Conservation (phyloP, 2,888 invertebrate genomes). For the Zhuqinia jingwanae region DNA sequence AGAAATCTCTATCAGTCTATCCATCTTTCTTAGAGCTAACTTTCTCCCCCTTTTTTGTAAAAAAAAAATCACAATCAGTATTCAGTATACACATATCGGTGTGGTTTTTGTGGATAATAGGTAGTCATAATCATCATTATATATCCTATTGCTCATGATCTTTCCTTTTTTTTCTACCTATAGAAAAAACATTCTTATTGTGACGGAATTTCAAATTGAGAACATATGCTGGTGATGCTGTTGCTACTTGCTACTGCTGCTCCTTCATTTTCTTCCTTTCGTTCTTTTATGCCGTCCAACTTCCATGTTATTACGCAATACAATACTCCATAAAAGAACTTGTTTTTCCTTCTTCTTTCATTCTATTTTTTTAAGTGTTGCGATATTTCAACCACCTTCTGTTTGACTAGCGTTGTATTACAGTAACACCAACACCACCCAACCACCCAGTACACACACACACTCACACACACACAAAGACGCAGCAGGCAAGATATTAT, state of each 20-base stretch:
- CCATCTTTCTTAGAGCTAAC: too few relatives aligned
- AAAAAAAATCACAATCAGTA: background rate
- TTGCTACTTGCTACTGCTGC: too few relatives aligned
- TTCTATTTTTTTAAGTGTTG: too few relatives aligned
- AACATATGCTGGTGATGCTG: constrained; percentile 57
- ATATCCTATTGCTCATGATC: constrained; percentile 39
- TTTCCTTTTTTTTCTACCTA: background rate
- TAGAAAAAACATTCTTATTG: background rate
- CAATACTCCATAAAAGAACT: too few relatives aligned
- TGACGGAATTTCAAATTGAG: constrained; percentile 60
- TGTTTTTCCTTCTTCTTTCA: too few relatives aligned
- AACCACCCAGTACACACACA: too few relatives aligned
- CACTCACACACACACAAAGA: too few relatives aligned
- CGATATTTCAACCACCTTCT: constrained; percentile 20
- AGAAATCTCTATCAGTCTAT: too few relatives aligned
- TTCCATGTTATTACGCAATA: background rate
- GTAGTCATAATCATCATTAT: constrained; percentile 29
- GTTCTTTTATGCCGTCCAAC: constrained; percentile 9
- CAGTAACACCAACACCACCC: too few relatives aligned
- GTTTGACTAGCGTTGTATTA: constrained; percentile 8
- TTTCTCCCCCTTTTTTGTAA: too few relatives aligned
- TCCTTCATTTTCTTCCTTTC: background rate
- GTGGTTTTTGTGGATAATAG: background rate
- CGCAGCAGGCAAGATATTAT: background rate
- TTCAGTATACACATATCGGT: background rate